Evolutionary conservation across 1,140 invertebrate genomes (phyloP), one percentile per base, ranked within the genome.

Genomic region (Diachasmimorpha longicaudata): DNA sequence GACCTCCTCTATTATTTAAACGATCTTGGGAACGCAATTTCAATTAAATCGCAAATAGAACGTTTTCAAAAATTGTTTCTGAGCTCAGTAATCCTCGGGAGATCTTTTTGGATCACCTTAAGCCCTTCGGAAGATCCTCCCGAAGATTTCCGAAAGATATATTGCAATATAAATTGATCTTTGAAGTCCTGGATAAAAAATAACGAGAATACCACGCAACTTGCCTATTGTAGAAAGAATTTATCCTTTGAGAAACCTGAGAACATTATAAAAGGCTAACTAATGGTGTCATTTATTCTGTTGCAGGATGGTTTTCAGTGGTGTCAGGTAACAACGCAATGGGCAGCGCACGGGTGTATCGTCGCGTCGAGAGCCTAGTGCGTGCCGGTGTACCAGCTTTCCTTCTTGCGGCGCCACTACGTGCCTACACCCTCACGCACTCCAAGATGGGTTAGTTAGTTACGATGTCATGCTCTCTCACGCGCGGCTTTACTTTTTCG

Each of bases 231-330:
- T 42, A 10, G 11, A 13, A 10, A 11, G 39, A 42, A 16, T 52
- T 52, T 52, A 13, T 52, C 23, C 16, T 21, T 16, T 58, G 52
- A n/a, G 23, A 63, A 31, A 25, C 2, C 19, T 10, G 23, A 19
- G 23, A 63, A 19, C 6, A 21, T 55, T 19, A 19, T 55, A 55
- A 55, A 55, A 63, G 9, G 23, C 3, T 58, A 58, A 58, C 16
- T 63, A 63, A 63, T 63, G 23, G 58, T 31, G 58, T 25, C 10
- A 63, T 63, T 63, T 63, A 25, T 72, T 77, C 67, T 44, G 68
- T 88, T 86, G 19, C 84, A 90, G 90, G 90, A 78, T 90, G 89
- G 90, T 90, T 90, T 80, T 89, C 89, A 77, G 88, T 90, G 77
- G 88, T 90, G 82, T 87, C 89, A 70, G 89, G 86, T 70, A 88